A percentile compares a stretch with the other conserved stretches of the same genome.
Evolutionary conservation across 64 coral and sea anemone species (phyloP).

Genomic region (Pocillopora damicornis): DNA sequence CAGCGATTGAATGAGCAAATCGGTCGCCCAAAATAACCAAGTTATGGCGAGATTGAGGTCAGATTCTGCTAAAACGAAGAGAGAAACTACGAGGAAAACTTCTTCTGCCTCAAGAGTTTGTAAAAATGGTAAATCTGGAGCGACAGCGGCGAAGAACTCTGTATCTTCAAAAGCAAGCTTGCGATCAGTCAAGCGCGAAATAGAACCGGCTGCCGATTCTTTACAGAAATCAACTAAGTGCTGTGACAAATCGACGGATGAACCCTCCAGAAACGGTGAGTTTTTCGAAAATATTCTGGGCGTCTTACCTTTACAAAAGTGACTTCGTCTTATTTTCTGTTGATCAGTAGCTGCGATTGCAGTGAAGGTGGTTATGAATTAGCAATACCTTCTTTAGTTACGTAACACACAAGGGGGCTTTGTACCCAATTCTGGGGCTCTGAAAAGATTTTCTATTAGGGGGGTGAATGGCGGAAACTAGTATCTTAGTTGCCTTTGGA

Average conservation of each 20-base stretch:
- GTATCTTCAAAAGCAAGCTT: not conserved
- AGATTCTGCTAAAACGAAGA: not conserved
- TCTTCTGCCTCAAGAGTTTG: not conserved
- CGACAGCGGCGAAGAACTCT: not conserved
- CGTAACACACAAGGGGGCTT: too few species aligned
- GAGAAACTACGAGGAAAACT: not conserved
- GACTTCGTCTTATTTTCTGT: not conserved
- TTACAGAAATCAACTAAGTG: not conserved
- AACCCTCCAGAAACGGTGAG: not conserved
- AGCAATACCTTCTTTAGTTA: too few species aligned
- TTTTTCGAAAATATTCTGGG: not conserved
- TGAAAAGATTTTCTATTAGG: too few species aligned
- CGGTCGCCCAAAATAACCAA: not conserved
- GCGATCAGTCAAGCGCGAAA: not conserved
- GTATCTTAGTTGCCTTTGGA: too few species aligned
- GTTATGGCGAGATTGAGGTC: conserved; percentile 25
- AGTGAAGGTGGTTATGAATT: too few species aligned
- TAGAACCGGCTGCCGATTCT: not conserved
- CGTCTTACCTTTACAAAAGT: not conserved
- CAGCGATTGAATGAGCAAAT: not conserved
- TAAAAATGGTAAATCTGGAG: not conserved
- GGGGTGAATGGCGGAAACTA: too few species aligned
- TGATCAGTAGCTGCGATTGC: not conserved
- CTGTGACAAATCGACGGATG: not conserved
- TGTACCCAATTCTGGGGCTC: too few species aligned